Percentiles rank a stretch among this genome's conserved stretches.
These are phyloP conservation scores for Cosmorhoe ocellata DNA, from an alignment of 2,888 invertebrate species.

Conservation along the genomic window DNA sequence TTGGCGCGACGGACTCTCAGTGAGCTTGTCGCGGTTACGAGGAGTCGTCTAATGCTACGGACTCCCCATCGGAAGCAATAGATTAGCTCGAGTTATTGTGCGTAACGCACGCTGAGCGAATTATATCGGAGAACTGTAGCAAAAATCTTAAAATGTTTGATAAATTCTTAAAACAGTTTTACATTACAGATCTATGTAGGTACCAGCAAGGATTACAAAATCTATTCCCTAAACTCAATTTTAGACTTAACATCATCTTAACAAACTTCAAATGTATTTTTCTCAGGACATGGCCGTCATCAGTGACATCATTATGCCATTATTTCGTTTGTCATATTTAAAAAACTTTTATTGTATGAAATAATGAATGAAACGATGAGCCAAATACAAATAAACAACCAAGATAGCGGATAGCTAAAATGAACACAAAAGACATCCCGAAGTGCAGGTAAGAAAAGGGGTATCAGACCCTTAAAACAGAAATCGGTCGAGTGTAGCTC, in stretches of 20 bases:
- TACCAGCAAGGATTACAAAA: too few species aligned
- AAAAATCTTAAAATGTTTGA: too few species aligned
- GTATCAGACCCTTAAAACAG: conserved; percentile 55
- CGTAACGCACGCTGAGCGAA: too few species aligned
- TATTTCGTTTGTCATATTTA: neutral
- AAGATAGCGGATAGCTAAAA: conserved; percentile 42
- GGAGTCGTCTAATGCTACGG: conserved; percentile 45
- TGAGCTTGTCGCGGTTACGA: conserved; percentile 52
- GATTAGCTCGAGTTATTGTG: neutral
- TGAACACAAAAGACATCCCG: conserved; percentile 46
- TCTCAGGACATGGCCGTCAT: too few species aligned
- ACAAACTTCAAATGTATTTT: too few species aligned
- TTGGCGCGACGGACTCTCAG: conserved; percentile 66
- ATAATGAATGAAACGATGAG: conserved; percentile 43
- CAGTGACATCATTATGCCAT: too few species aligned
- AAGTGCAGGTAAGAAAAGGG: conserved; percentile 72
- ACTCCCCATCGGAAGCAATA: conserved; percentile 4
- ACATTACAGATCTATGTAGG: too few species aligned
- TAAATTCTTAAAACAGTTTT: too few species aligned
- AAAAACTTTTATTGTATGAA: conserved; percentile 1
- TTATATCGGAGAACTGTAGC: too few species aligned
- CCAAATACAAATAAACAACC: conserved; percentile 40
- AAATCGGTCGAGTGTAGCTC: conserved; percentile 68
- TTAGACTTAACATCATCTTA: too few species aligned
- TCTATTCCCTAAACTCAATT: too few species aligned